Evolutionary conservation across 2,797 vertebrate genomes (phyloP), one percentile per base, ranked within the genome.

Genomic region (Tenualosa thibaudeaui): DNA sequence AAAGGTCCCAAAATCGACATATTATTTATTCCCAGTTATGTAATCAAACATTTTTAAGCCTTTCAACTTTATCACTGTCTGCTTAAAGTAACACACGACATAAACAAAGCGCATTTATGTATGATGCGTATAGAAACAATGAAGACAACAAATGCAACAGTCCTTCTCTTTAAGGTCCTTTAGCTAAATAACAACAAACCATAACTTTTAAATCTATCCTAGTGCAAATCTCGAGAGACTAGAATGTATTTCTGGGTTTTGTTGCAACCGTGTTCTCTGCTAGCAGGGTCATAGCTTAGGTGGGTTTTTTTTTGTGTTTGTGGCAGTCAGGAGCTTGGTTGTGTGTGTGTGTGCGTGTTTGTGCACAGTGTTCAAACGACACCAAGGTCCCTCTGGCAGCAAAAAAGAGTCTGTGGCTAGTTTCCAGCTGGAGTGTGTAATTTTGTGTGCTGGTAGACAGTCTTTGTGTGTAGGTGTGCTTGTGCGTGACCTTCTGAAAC

Each of bases 221-320:
- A 91, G 92, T 93, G 93, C 91, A 93, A 93, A 92, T 85, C 85
- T 68, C 82, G 84, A 87, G 88, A 85, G 82, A 90, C 86, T 90
- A 92, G 92, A 94, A 94, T 93, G 94, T 92, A 85, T 89, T 90
- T 26, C 83, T 85, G 71, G 53, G 5, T 78, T 54, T 17, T 50
- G 50, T 81, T 50, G 54, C 5, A 31, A 58, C 54, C 5, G 10
- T 17, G 15, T 40, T 12, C 68, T 40, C 5, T 37, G 1, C 68
- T 40, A 37, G 65, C 65, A 71, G 26, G 65, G 31, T 31, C 2
- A 12, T 40, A 40, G 37, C 68, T 22, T 71, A 40, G 31, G 31
- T 15, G n/a, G n/a, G n/a, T n/a, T n/a, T 0, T 71, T 13, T 40
- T 15, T 68, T 71, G 10, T 71, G 10, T 71, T 71, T 71, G 68